phyloP scores from a whole-genome alignment of 2,888 invertebrate genomes.

The Bombylius discolor region DNA sequence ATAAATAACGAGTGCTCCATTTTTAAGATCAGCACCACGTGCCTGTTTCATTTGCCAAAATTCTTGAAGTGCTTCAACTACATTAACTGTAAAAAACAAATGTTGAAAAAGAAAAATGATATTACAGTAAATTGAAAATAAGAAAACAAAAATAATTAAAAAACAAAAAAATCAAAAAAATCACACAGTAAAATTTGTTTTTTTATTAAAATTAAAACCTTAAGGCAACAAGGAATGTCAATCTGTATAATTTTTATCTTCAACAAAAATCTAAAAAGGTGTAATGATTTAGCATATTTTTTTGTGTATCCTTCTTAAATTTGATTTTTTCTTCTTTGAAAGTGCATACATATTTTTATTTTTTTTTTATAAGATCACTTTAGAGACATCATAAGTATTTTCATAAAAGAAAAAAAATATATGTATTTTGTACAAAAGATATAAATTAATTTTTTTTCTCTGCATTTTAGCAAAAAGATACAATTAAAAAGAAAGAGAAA shows the following conservation, averaged over 20 bases:
- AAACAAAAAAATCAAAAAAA: conserved; percentile 16
- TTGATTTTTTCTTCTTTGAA: too few relatives aligned
- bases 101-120: neutral
- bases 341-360: too few relatives aligned
- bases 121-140: conserved; percentile 1
- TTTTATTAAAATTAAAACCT: neutral
- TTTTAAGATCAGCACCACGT: conserved; percentile 68
- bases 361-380: too few relatives aligned
- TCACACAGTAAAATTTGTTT: neutral
- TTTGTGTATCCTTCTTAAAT: neutral
- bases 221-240: too few relatives aligned
- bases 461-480: too few relatives aligned
- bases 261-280: conserved; percentile 1
- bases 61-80: conserved; percentile 89
- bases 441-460: too few relatives aligned
- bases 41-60: conserved; percentile 97
- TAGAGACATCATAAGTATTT: too few relatives aligned
- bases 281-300: conserved; percentile 7
- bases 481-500: too few relatives aligned
- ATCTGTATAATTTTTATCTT: too few relatives aligned
- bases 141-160: neutral
- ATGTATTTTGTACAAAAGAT: too few relatives aligned
- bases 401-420: too few relatives aligned
- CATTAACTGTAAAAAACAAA: conserved; percentile 57
- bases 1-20: conserved; percentile 85